phyloP scores from a whole-genome alignment of 2,888 invertebrate genomes.

The Phalangium opilio region DNA sequence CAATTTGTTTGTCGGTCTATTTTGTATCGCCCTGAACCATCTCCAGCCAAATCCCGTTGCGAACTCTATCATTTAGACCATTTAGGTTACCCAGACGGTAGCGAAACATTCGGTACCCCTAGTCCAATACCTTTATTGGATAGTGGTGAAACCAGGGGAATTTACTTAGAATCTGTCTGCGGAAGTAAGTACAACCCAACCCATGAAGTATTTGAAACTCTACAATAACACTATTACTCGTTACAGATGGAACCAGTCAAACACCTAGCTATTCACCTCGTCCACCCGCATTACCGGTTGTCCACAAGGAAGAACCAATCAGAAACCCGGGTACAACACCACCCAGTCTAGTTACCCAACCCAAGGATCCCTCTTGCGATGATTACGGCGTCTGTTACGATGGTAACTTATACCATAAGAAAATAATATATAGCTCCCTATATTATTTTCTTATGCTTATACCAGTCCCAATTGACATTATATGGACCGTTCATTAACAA shows the following conservation, averaged over 20 bases:
- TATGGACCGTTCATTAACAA: too few species aligned
- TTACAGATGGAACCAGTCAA: background rate
- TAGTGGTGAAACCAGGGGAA: constrained; percentile 74
- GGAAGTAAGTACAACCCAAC: constrained; percentile 48
- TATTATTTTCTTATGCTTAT: too few species aligned
- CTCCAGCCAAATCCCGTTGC: constrained; percentile 57
- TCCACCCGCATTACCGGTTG: background rate
- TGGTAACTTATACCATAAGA: too few species aligned
- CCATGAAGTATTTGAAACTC: too few species aligned
- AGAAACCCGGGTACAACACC: constrained; percentile 8
- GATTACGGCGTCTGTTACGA: constrained; percentile 89
- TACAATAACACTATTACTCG: too few species aligned
- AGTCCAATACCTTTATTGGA: constrained; percentile 79
- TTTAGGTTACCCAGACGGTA: constrained; percentile 77
- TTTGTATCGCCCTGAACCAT: constrained; percentile 33
- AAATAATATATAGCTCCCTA: too few species aligned
- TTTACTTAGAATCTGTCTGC: constrained; percentile 78
- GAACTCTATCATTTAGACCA: constrained; percentile 82
- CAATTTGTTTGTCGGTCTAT: constrained; percentile 79
- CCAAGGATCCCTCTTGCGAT: constrained; percentile 47
- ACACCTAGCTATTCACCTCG: background rate
- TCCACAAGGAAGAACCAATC: background rate
- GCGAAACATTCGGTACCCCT: constrained; percentile 51
- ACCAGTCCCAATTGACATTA: too few species aligned
- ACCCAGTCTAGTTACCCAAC: constrained; percentile 14